These are phyloP conservation scores for Elmis aenea DNA, from an alignment of 2,888 invertebrate species.

Conservation along the genomic window DNA sequence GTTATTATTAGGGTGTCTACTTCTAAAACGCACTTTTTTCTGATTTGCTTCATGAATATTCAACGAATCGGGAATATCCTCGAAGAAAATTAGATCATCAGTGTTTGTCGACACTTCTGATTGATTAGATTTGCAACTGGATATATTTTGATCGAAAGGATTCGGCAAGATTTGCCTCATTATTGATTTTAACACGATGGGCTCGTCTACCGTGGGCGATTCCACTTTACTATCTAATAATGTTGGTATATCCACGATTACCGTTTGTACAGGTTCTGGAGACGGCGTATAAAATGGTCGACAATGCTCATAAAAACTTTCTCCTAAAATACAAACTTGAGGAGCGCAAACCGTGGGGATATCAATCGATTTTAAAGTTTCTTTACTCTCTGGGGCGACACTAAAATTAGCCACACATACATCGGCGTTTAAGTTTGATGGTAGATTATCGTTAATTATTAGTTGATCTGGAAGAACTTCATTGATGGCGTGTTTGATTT, in stretches of 20 bases:
- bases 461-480: constrained; percentile 2
- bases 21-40: constrained; percentile 35
- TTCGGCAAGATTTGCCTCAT: no score
- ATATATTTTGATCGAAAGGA: no score
- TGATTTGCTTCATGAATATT: constrained; percentile 30
- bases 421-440: neutral
- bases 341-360: constrained; percentile 33
- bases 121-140: no score
- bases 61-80: constrained; percentile 30
- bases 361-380: constrained; percentile 19
- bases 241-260: neutral
- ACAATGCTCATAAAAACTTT: constrained; percentile 23
- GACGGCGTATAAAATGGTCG: constrained; percentile 22
- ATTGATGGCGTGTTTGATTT: constrained; percentile 6
- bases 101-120: constrained; percentile 3
- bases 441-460: constrained; percentile 3
- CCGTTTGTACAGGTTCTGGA: constrained; percentile 6
- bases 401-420: constrained; percentile 19
- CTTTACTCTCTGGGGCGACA: constrained; percentile 13
- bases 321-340: constrained; percentile 26
- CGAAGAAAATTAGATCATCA: constrained; percentile 9
- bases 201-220: constrained; percentile 22
- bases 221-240: no score
- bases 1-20: constrained; percentile 10
- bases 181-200: constrained; percentile 35